Conservation (phyloP, 2,113 vertebrate genomes). For the Cryptotis parvus region DNA sequence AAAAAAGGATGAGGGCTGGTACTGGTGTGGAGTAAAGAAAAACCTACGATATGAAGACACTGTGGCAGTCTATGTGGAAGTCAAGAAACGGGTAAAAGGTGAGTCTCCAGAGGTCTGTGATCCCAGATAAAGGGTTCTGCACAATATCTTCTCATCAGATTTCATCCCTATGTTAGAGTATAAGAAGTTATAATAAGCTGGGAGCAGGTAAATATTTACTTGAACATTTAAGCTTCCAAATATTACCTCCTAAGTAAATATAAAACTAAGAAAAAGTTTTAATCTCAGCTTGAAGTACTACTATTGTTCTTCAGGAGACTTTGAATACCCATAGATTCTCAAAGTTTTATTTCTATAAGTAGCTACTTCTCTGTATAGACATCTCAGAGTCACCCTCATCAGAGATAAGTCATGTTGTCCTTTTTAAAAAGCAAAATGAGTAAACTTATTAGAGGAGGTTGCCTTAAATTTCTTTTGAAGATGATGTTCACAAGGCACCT, state of each 20-base stretch:
- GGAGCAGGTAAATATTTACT: background rate
- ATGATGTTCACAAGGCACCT: too few relatives aligned
- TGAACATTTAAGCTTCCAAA: background rate
- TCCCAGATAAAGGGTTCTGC: background rate
- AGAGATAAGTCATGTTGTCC: too few relatives aligned
- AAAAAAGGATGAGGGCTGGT: conserved; percentile 82
- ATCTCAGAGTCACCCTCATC: background rate
- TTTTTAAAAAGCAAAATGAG: too few relatives aligned
- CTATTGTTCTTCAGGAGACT: background rate
- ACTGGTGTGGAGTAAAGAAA: conserved; percentile 87
- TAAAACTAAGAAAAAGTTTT: background rate
- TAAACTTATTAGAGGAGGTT: too few relatives aligned
- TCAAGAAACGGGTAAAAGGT: conserved; percentile 71
- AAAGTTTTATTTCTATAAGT: too few relatives aligned
- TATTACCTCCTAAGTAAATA: background rate
- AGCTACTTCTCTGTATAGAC: background rate
- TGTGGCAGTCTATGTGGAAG: conserved; percentile 69
- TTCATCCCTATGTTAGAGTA: background rate
- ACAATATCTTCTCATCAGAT: background rate
- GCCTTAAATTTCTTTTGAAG: too few relatives aligned
- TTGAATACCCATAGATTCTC: background rate
- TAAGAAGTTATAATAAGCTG: background rate
- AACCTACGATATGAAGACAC: conserved; percentile 53
- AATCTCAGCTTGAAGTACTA: background rate
- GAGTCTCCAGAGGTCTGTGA: background rate